Base-by-base conservation (phyloP, 2,888 invertebrate genomes). In the Shargacucullia verbasci region DNA sequence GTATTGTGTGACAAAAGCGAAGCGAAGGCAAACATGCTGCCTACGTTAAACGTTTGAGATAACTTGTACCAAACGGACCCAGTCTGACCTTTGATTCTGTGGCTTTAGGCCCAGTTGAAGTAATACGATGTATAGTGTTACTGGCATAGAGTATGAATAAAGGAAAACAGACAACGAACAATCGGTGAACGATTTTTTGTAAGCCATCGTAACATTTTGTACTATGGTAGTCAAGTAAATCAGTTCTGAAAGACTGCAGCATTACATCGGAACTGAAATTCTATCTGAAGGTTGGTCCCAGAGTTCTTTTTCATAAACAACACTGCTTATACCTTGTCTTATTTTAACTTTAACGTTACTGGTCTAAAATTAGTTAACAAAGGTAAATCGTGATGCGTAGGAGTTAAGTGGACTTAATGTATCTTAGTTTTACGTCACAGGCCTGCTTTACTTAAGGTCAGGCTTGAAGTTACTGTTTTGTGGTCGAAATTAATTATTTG, bases 351-450 rank as follows among this genome's bases (percentile, higher is more conserved):
- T 12, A 7, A 48, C 2, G 52, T 53, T 35, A 31, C 37, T 40
- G 27, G 38, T 69, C 65, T 61, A 67, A 69, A 72, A 69, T 67
- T 53, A 69, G 55, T 68, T 72, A 61, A 52, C 55, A 67, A 69
- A 72, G 62, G 62, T 54, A 57, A 72, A 37, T 68, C 63, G 63
- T 69, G 73, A 53, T 50, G 62, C 69, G 69, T 69, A 61, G 69
- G 69, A 72, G 69, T 69, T 53, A 75, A 78, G 66, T 77, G 68
- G 59, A 63, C 54, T 65, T 62, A 73, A 73, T 73, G 67, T 68
- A 64, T 59, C 70, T 69, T 69, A 70, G 67, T 70, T 78, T 70
- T 69, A 64, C 59, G 67, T 70, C 66, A 66, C 55, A 49, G 39
- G 12, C 43, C 25, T 15, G 33, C 55, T 48, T 43, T 47, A 46